phyloP scores from a whole-genome alignment of 1,140 invertebrate species.

The Achatina immaculata region DNA sequence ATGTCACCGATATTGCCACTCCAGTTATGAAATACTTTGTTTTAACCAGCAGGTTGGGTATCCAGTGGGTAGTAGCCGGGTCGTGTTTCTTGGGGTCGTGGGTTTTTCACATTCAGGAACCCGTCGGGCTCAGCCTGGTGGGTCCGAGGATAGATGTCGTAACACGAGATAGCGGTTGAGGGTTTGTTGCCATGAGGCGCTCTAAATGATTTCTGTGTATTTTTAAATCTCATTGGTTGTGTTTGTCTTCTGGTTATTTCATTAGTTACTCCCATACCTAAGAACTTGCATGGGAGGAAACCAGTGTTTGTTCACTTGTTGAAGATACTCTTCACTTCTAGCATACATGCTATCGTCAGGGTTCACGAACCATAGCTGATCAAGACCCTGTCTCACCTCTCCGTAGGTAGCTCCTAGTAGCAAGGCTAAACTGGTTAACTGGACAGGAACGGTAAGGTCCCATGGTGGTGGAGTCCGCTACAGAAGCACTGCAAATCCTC shows the following conservation, averaged over 20 bases:
- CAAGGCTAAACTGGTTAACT: too few relatives aligned
- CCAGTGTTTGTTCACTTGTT: too few relatives aligned
- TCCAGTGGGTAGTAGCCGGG: not conserved
- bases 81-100: not conserved
- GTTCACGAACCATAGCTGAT: too few relatives aligned
- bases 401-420: too few relatives aligned
- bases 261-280: too few relatives aligned
- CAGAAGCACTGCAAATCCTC: too few relatives aligned
- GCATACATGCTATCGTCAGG: too few relatives aligned
- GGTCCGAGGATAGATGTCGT: not conserved
- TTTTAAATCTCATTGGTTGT: not conserved
- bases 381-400: too few relatives aligned
- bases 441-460: too few relatives aligned
- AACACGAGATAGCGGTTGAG: not conserved
- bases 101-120: not conserved
- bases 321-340: too few relatives aligned
- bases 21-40: not conserved
- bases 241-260: not conserved
- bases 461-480: too few relatives aligned
- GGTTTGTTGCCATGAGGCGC: not conserved
- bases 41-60: not conserved
- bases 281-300: too few relatives aligned
- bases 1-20: conserved; percentile 3
- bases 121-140: not conserved
- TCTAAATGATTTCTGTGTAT: not conserved